Percentiles rank a stretch among this genome's conserved stretches.
Conservation (phyloP, 2,797 vertebrate genomes). For the Manis javanica region DNA sequence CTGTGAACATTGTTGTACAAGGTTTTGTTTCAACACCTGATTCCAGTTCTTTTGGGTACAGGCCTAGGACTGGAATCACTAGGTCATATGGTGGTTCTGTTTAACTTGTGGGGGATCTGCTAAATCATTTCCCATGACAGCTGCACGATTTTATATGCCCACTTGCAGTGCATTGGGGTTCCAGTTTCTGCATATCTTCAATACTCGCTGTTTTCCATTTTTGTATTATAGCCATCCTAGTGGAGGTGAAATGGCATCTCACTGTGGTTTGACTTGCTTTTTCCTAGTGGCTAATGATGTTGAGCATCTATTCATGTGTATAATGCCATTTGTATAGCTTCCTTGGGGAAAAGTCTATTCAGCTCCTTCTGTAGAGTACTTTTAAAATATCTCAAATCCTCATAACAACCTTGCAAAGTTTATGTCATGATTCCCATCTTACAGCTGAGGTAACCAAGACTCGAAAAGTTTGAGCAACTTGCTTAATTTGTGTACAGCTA, state of each 20-base stretch:
- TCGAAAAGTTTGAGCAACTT: conserved; percentile 17
- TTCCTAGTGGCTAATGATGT: not conserved
- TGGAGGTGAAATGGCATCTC: not conserved
- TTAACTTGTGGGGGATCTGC: conserved; percentile 1
- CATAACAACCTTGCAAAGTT: not conserved
- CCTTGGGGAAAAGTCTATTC: conserved; percentile 3
- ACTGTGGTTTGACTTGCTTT: conserved; percentile 40
- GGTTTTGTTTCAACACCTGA: not conserved
- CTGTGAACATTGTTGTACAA: not conserved
- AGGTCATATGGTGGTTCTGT: not conserved
- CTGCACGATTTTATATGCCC: not conserved
- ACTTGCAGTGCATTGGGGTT: not conserved
- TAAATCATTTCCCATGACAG: not conserved
- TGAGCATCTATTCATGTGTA: conserved; percentile 2
- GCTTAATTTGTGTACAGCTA: not conserved
- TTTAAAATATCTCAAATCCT: conserved; percentile 18
- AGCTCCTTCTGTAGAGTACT: not conserved
- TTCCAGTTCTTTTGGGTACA: not conserved
- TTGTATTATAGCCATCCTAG: not conserved
- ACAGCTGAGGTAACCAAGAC: conserved; percentile 34
- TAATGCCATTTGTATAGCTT: conserved; percentile 45
- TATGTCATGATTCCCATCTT: conserved; percentile 1
- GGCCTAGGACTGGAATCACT: not conserved
- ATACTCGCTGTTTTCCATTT: conserved; percentile 28
- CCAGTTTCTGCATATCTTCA: not conserved